Conservation (phyloP, 2,797 vertebrate species). For the Protonibea diacanthus region DNA sequence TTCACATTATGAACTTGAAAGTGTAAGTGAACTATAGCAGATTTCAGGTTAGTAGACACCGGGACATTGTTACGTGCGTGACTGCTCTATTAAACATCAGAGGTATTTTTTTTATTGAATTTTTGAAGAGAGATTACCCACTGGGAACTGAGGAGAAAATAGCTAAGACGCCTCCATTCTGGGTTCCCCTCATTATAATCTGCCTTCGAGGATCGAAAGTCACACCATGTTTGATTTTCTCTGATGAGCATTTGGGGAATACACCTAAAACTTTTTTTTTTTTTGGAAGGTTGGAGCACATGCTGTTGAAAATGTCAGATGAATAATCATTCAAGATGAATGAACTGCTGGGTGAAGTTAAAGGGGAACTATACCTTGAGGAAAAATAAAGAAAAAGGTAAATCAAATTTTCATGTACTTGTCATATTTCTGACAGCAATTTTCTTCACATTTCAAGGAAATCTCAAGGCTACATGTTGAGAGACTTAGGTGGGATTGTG, state of each 20-base stretch:
- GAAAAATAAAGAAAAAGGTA: conserved; percentile 4
- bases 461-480: not conserved
- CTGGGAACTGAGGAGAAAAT: conserved; percentile 46
- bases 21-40: not conserved
- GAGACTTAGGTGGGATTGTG: not conserved
- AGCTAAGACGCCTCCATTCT: conserved; percentile 21
- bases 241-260: conserved; percentile 68
- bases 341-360: conserved; percentile 16
- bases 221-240: conserved; percentile 60
- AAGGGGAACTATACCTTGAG: conserved; percentile 31
- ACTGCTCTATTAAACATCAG: conserved; percentile 33
- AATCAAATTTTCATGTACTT: conserved; percentile 31
- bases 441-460: conserved; percentile 1
- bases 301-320: conserved; percentile 60
- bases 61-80: conserved; percentile 1
- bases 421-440: conserved; percentile 14
- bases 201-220: conserved; percentile 57
- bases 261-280: conserved; percentile 46
- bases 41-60: conserved; percentile 2
- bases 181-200: conserved; percentile 63
- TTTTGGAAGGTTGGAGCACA: conserved; percentile 21
- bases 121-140: conserved; percentile 32
- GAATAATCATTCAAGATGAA: conserved; percentile 52
- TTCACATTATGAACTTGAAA: not conserved
- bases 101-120: conserved; percentile 39